Evolutionary conservation across 2,888 invertebrate species (phyloP).

Genomic region (Globia sparganii): DNA sequence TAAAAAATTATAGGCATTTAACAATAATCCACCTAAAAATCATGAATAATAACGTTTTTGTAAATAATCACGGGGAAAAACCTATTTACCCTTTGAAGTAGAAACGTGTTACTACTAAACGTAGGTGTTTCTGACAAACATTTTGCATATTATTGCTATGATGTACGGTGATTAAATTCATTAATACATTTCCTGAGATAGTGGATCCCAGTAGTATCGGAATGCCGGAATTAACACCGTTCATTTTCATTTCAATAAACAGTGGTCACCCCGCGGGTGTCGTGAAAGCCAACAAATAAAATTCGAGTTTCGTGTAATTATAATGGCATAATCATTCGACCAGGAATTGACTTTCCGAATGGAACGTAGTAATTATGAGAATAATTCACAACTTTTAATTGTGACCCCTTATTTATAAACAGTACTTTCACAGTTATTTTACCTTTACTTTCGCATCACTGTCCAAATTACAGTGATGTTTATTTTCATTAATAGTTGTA

Average conservation of each 20-base stretch:
- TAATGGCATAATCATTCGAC: constrained; percentile 5
- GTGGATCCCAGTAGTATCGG: constrained; percentile 42
- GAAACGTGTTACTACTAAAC: background rate
- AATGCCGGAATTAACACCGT: constrained; percentile 22
- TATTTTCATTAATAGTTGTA: background rate
- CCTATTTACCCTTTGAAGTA: background rate
- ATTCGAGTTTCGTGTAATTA: constrained; percentile 29
- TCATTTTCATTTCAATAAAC: constrained; percentile 40
- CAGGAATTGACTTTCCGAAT: constrained; percentile 2
- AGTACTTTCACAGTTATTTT: background rate
- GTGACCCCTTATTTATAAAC: background rate
- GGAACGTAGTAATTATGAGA: constrained; percentile 6
- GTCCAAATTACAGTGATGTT: no score
- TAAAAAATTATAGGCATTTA: background rate
- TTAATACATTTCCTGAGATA: constrained; percentile 29
- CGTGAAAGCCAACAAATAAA: constrained; percentile 22
- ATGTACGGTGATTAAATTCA: constrained; percentile 26
- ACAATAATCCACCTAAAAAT: background rate
- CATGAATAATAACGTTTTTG: background rate
- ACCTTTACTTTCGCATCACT: no score
- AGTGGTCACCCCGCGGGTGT: constrained; percentile 25
- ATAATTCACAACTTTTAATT: background rate
- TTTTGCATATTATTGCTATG: background rate
- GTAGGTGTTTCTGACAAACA: background rate
- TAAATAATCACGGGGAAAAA: background rate